phyloP scores from a whole-genome alignment of 2,113 vertebrate species.

The Atlantisia rogersi region DNA sequence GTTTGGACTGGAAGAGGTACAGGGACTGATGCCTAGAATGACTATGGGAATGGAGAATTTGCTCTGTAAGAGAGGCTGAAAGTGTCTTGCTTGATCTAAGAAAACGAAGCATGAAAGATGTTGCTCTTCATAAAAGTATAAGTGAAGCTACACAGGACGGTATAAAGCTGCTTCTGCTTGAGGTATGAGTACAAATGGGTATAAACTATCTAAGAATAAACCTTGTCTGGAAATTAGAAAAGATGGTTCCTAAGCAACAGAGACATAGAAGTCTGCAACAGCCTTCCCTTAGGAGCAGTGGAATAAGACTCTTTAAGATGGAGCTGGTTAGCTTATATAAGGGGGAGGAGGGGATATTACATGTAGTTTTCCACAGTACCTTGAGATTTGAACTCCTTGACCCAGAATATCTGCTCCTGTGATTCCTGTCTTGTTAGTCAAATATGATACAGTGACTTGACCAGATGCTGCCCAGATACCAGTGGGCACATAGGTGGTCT shows the following conservation, averaged over 20 bases:
- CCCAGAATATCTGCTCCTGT: fast-evolving
- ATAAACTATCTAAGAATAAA: slow-evolving; percentile 55
- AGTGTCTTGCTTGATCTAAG: not conserved
- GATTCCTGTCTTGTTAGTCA: not conserved
- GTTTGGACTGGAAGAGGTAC: not conserved
- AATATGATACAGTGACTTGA: not conserved
- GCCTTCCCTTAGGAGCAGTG: slow-evolving; percentile 23
- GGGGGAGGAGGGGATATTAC: not conserved
- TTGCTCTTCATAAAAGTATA: not conserved
- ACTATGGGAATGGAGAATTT: not conserved
- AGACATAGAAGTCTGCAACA: slow-evolving; percentile 14
- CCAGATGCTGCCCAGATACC: not conserved
- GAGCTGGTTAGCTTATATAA: slow-evolving; percentile 23
- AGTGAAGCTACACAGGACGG: not conserved
- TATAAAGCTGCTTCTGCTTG: not conserved
- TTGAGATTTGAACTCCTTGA: not conserved
- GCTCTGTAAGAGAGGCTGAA: not conserved
- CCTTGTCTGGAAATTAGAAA: slow-evolving; percentile 41
- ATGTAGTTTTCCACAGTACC: not conserved
- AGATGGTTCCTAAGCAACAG: slow-evolving; percentile 62
- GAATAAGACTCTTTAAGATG: slow-evolving; percentile 16
- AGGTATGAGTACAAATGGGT: slow-evolving; percentile 17
- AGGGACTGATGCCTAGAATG: not conserved
- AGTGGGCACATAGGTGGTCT: not conserved
- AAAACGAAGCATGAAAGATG: not conserved